Conservation (phyloP, 2,113 vertebrate species). For the Plectropomus leopardus region DNA sequence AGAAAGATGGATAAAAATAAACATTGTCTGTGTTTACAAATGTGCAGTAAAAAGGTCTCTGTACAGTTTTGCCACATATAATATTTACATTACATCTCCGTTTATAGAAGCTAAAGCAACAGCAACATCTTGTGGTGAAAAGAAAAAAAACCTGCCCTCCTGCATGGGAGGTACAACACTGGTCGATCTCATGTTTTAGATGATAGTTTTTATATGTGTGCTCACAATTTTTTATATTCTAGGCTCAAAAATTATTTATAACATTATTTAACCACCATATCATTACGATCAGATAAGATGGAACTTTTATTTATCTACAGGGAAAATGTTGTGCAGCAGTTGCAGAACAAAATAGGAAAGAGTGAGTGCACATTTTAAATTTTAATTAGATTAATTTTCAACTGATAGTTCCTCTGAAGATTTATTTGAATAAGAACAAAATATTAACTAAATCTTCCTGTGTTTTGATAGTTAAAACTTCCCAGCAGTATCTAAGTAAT, state of each 20-base stretch:
- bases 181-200: not conserved
- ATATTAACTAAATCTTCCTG: no score
- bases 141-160: not conserved
- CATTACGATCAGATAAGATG: not conserved
- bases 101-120: not conserved
- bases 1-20: slow-evolving; percentile 69
- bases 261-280: not conserved
- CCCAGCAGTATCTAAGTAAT: no score
- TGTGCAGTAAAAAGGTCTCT: not conserved
- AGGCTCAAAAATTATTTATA: not conserved
- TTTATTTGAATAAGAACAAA: no score
- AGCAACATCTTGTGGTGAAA: slow-evolving; percentile 38
- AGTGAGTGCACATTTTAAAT: no score
- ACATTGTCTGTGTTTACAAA: slow-evolving; percentile 48
- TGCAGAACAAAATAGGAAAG: not conserved
- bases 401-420: no score
- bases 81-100: not conserved
- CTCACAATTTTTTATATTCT: not conserved
- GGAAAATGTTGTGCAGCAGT: not conserved
- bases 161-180: not conserved
- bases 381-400: no score
- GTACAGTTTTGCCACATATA: not conserved
- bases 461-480: no score
- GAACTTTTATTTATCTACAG: no score
- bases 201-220: not conserved